phyloP scores from a whole-genome alignment of 2,888 invertebrate genomes.

The Lasiommata megera region DNA sequence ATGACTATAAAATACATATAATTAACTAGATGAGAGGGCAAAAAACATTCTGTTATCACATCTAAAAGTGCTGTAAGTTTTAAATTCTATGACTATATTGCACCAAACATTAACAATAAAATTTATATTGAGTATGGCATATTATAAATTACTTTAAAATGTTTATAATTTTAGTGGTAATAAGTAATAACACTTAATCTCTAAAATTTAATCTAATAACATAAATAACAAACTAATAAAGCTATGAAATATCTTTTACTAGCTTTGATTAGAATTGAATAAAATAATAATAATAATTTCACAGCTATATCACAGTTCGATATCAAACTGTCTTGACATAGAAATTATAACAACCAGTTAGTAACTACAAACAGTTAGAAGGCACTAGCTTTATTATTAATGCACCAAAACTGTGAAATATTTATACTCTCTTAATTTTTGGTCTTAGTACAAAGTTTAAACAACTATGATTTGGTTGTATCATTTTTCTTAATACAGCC shows the following conservation, averaged over 20 bases:
- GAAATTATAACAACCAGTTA: background rate
- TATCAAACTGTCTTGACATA: background rate
- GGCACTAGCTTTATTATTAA: constrained; percentile 19
- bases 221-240: background rate
- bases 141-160: background rate
- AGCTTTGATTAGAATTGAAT: constrained; percentile 10
- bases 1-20: too few species aligned
- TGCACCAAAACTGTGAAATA: background rate
- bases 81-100: background rate
- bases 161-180: background rate
- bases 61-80: background rate
- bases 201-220: background rate
- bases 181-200: background rate
- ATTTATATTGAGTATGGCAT: background rate
- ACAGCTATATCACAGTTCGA: constrained; percentile 3
- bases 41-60: background rate
- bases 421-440: background rate
- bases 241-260: background rate
- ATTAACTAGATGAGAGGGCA: background rate
- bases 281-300: background rate
- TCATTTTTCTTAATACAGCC: background rate
- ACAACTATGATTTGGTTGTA: too few species aligned
- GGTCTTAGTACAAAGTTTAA: background rate
- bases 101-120: background rate
- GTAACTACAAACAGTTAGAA: constrained; percentile 14